Evolutionary conservation across 2,888 invertebrate species (phyloP), one percentile per base, ranked within the genome.

Genomic region (Tryphoninae sp.): DNA sequence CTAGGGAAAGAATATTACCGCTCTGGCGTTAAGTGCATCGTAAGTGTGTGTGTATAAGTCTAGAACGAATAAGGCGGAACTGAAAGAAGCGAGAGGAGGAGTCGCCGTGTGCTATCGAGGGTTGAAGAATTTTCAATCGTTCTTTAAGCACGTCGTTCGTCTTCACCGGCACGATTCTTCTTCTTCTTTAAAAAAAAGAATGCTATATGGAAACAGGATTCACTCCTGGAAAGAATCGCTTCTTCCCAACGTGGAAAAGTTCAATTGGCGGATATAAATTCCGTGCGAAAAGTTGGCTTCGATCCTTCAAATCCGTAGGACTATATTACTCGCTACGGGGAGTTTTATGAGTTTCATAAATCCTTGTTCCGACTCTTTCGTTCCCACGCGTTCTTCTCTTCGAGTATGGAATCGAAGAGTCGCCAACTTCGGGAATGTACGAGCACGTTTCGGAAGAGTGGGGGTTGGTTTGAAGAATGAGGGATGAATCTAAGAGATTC

Each of bases 71-170:
- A 58, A 22, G 59, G 22, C 11, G 23, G 11, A 45, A 42, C 40
- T 40, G 42, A 19, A 42, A 45, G 49, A 65, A 64, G 53, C 33
- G 33, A 7, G 33, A 33, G 62, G 11, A 58, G 62, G 16, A 58
- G 13, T 45, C 58, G 51, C 11, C 45, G 16, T 19, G 45, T 65
- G 53, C 55, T 45, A 9, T 65, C 16, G 11, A 64, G 33, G 45
- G 33, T 74, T 74, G 23, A 22, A 55, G 45, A 58, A 74, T 74
- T 33, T 33, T 45, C 45, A 45, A 74, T 65, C 19, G 55, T 22
- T 74, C 55, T 58, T 49, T 19, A 45, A 74, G 65, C 16, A 23
- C 22, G 58, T 58, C 45, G 45, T 74, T 74, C 26, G 45, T 74
- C 58, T 26, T 53, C 22, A 16, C 64, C 23, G n/a, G 40, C 13